A percentile compares a stretch with the other conserved stretches of the same genome.
These are phyloP conservation scores for Oikopleura vanhoeffeni DNA, from an alignment of 23 tunicate species.

Conservation along the genomic window DNA sequence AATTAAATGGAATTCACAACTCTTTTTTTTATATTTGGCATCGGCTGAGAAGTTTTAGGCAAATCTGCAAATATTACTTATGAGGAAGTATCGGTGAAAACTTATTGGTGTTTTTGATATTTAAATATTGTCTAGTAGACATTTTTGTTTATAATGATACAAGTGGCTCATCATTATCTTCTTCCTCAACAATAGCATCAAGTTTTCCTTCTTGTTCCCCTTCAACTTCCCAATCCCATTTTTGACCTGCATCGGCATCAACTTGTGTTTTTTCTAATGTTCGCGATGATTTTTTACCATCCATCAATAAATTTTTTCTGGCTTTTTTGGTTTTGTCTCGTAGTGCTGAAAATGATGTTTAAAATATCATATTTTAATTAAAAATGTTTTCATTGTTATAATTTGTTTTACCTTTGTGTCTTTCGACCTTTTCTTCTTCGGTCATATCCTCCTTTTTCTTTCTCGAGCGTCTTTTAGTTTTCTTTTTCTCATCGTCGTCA, in stretches of 20 bases:
- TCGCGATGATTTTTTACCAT: slow-evolving; percentile 12
- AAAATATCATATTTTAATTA: not conserved
- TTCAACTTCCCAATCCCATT: slow-evolving; percentile 12
- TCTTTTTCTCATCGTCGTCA: not conserved
- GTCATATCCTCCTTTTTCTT: not conserved
- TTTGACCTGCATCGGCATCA: not conserved
- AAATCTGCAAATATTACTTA: no score
- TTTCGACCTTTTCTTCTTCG: not conserved
- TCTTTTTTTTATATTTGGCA: no score
- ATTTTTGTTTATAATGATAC: no score
- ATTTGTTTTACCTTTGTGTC: slow-evolving; percentile 7
- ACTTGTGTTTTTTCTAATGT: not conserved
- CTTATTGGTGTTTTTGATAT: no score
- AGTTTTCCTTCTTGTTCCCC: not conserved
- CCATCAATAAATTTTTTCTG: not conserved
- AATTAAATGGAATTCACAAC: no score
- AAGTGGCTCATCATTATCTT: not conserved
- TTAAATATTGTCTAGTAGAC: no score
- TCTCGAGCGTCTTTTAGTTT: not conserved
- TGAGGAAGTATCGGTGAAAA: no score
- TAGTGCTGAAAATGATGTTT: not conserved
- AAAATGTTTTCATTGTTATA: no score
- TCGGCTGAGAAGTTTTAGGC: no score
- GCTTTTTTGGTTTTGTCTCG: not conserved
- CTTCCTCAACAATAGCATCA: slow-evolving; percentile 1